Evolutionary conservation across 1,140 invertebrate genomes (phyloP).

Genomic region (Catajapyx aquilonaris): DNA sequence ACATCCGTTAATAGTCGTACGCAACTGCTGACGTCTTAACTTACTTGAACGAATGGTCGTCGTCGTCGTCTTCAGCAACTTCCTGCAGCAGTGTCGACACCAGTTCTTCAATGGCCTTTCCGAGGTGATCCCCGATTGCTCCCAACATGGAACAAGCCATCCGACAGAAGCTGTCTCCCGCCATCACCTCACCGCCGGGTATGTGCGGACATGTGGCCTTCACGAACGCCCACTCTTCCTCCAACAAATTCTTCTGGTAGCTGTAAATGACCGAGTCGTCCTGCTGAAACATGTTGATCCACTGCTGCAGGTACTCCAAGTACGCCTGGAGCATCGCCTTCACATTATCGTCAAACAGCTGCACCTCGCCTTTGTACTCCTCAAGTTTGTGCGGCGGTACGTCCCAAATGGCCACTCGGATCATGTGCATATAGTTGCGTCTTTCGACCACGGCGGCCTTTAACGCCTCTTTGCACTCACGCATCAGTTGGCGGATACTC

Average conservation of each 20-base stretch:
- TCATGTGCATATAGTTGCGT: constrained; percentile 40
- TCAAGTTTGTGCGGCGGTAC: constrained; percentile 23
- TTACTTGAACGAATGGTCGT: constrained; percentile 3
- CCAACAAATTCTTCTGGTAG: constrained; percentile 51
- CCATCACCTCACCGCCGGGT: constrained; percentile 37
- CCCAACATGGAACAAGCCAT: constrained; percentile 27
- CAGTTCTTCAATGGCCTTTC: constrained; percentile 27
- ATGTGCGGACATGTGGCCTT: constrained; percentile 45
- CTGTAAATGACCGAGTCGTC: constrained; percentile 23
- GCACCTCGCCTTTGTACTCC: constrained; percentile 33
- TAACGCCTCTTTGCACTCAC: constrained; percentile 67
- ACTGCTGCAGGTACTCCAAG: constrained; percentile 47
- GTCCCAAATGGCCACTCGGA: constrained; percentile 37
- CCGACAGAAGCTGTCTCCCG: constrained; percentile 40
- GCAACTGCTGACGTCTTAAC: too few relatives aligned
- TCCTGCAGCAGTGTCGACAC: too few relatives aligned
- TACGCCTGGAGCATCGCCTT: constrained; percentile 46
- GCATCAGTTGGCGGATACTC: constrained; percentile 66
- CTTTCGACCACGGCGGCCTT: constrained; percentile 54
- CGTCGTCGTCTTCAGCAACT: constrained; percentile 3
- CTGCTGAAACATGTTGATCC: constrained; percentile 43
- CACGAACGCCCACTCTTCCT: constrained; percentile 59
- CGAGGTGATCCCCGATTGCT: constrained; percentile 27
- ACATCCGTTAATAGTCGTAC: too few relatives aligned
- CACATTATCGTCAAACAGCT: constrained; percentile 55